These are phyloP conservation scores for Astreopora myriophthalma DNA, from an alignment of 64 coral and sea anemone species.

Conservation along the genomic window DNA sequence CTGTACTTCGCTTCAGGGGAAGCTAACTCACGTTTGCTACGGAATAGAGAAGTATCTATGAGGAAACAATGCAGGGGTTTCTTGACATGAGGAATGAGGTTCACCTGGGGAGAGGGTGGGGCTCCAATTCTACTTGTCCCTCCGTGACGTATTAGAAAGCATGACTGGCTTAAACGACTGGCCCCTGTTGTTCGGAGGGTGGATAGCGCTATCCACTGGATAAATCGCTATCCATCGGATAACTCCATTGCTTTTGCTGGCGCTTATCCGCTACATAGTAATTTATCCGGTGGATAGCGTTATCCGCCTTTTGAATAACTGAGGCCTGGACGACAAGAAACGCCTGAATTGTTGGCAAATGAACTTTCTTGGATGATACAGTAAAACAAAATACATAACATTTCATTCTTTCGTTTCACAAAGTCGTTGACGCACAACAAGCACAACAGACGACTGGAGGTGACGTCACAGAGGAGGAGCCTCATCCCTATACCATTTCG, in stretches of 20 bases:
- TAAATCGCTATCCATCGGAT: no score
- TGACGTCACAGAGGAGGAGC: slow-evolving; percentile 88
- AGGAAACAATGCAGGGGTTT: not conserved
- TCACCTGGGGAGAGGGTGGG: not conserved
- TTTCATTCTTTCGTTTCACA: slow-evolving; percentile 37
- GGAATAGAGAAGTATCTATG: not conserved
- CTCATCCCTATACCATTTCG: slow-evolving; percentile 98
- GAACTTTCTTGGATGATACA: not conserved
- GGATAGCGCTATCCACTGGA: no score
- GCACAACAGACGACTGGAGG: slow-evolving; percentile 70
- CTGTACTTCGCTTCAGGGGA: not conserved
- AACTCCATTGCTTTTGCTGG: no score
- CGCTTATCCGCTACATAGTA: no score
- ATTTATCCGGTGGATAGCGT: no score
- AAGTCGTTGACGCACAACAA: slow-evolving; percentile 46
- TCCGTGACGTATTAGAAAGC: no score
- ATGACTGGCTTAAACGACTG: no score
- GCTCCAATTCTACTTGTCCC: not conserved
- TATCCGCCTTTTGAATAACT: not conserved
- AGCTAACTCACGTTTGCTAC: not conserved
- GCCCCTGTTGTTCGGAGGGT: no score
- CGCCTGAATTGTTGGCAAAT: not conserved
- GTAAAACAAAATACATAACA: not conserved
- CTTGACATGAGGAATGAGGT: not conserved
- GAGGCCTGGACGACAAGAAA: not conserved